phyloP scores from a whole-genome alignment of 2,113 vertebrate species.

The Psittacara wagleri region DNA sequence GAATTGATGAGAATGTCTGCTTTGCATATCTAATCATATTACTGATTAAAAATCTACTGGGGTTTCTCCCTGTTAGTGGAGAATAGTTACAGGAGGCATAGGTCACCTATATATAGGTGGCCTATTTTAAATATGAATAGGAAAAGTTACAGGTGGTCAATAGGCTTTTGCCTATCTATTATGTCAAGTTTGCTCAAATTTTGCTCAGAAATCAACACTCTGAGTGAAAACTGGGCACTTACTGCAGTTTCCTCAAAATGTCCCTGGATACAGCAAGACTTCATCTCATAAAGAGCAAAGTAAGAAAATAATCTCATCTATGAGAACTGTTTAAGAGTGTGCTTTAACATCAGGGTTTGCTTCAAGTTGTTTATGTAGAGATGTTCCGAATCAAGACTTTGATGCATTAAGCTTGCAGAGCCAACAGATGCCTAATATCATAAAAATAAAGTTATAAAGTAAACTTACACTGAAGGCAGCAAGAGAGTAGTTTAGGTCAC shows the following conservation, averaged over 20 bases:
- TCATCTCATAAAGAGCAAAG: neutral
- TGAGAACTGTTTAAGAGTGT: neutral
- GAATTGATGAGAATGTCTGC: slow-evolving; percentile 37
- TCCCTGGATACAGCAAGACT: neutral
- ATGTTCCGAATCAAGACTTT: neutral
- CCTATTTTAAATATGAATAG: neutral
- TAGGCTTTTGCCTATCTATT: neutral
- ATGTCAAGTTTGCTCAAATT: neutral
- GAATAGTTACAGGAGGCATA: neutral
- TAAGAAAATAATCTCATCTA: neutral
- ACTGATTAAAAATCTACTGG: neutral
- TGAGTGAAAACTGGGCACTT: neutral
- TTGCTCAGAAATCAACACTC: neutral
- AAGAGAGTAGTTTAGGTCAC: neutral
- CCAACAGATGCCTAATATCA: neutral
- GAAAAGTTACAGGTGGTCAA: neutral
- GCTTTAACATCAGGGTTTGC: neutral
- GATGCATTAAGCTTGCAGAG: neutral
- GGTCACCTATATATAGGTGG: neutral
- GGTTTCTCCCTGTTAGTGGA: neutral
- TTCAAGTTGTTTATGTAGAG: neutral
- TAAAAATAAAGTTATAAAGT: neutral
- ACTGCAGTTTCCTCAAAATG: neutral
- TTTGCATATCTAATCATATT: slow-evolving; percentile 57
- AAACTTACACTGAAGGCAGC: neutral